These are phyloP conservation scores for Drosophila infuscata DNA, from an alignment of 2,888 invertebrate genomes.

Conservation along the genomic window DNA sequence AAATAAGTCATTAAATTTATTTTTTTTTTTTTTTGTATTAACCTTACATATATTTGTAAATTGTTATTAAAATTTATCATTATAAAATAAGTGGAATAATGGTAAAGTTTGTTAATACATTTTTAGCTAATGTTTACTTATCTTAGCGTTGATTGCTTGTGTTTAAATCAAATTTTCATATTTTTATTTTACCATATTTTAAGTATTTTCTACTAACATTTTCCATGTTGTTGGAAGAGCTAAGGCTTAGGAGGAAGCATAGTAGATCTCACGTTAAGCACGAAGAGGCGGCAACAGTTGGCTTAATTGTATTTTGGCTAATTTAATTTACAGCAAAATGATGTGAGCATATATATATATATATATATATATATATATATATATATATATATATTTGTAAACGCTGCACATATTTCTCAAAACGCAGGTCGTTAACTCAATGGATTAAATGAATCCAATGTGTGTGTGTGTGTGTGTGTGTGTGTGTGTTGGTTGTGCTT, in stretches of 20 bases:
- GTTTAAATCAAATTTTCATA: no score
- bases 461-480: conserved; percentile 4
- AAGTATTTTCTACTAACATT: no score
- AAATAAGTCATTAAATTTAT: no score
- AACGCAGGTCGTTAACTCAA: background rate
- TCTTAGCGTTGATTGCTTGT: background rate
- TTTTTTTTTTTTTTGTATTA: no score
- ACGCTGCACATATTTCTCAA: background rate
- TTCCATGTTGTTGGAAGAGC: background rate
- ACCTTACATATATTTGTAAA: no score
- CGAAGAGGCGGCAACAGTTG: background rate
- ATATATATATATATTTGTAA: background rate
- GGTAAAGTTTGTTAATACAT: no score
- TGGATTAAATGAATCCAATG: conserved; percentile 1
- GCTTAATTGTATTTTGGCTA: background rate
- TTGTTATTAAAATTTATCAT: no score
- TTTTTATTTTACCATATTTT: no score
- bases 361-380: background rate
- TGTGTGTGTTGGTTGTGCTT: conserved; percentile 22
- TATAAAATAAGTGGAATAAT: no score
- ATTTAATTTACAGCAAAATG: background rate
- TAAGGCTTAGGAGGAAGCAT: background rate
- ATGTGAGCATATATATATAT: background rate
- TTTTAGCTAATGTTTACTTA: background rate
- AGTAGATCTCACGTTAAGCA: background rate